Evolutionary conservation across 2,888 invertebrate species (phyloP).

Genomic region (Agrotis puta): DNA sequence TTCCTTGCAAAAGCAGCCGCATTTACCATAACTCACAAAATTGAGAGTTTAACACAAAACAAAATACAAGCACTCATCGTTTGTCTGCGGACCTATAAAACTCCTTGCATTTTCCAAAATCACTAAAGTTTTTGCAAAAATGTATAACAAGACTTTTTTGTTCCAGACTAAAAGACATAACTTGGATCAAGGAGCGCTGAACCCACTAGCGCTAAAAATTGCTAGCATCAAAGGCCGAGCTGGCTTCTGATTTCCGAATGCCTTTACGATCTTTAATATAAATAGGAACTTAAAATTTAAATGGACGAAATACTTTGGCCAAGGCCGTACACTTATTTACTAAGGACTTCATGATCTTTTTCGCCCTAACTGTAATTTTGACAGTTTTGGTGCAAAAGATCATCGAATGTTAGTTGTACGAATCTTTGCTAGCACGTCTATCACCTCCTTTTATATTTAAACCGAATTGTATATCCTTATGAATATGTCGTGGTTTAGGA

Average conservation of each 20-base stretch:
- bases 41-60: not conserved
- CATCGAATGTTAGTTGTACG: not conserved
- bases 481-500: slow-evolving; percentile 28
- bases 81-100: not conserved
- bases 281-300: slow-evolving; percentile 3
- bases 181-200: slow-evolving; percentile 69
- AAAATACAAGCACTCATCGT: not conserved
- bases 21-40: not conserved
- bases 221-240: slow-evolving; percentile 77
- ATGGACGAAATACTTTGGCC: not conserved
- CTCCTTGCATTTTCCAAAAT: not conserved
- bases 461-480: slow-evolving; percentile 42
- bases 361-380: not conserved
- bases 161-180: slow-evolving; percentile 73
- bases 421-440: not conserved
- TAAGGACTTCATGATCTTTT: not conserved
- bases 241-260: slow-evolving; percentile 69
- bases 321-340: not conserved
- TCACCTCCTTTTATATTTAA: slow-evolving; percentile 10
- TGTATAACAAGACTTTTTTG: slow-evolving; percentile 43
- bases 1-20: not conserved
- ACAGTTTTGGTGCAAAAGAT: not conserved
- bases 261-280: slow-evolving; percentile 15
- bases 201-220: slow-evolving; percentile 78
- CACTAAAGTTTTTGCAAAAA: not conserved